A percentile compares a stretch with the other conserved stretches of the same genome.
Conservation (phyloP, 1,140 invertebrate species). For the Zaprionus lachaisei region DNA sequence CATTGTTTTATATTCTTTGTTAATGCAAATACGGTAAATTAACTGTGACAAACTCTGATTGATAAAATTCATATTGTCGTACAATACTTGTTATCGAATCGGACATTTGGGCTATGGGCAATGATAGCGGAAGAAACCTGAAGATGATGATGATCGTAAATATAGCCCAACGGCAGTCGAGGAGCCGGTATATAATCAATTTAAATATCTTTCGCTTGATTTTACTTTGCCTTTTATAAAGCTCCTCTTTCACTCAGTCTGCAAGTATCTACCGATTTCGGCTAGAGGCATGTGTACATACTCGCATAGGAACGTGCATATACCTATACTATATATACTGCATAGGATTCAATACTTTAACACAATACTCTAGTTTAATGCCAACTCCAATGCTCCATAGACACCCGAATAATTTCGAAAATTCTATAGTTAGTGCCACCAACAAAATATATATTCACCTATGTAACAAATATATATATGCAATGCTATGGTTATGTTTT, state of each 20-base stretch:
- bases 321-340: conserved; percentile 21
- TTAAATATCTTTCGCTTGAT: conserved; percentile 68
- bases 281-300: conserved; percentile 76
- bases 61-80: conserved; percentile 32
- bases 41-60: conserved; percentile 31
- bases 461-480: conserved; percentile 34
- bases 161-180: conserved; percentile 88
- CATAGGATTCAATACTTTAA: conserved; percentile 47
- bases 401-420: conserved; percentile 34
- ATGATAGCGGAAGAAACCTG: conserved; percentile 76
- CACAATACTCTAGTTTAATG: conserved; percentile 31
- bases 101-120: conserved; percentile 45
- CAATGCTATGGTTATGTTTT: conserved; percentile 65
- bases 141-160: conserved; percentile 83
- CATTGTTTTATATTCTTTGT: conserved; percentile 50
- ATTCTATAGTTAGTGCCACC: conserved; percentile 22
- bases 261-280: conserved; percentile 48
- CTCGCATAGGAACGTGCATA: conserved; percentile 70
- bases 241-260: conserved; percentile 45
- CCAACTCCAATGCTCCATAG: conserved; percentile 35
- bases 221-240: conserved; percentile 56
- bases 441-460: conserved; percentile 30
- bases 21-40: conserved; percentile 39
- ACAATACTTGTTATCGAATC: conserved; percentile 50
- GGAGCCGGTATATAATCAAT: conserved; percentile 86